Evolutionary conservation across 2,113 vertebrate genomes (phyloP).

Genomic region (Phycodurus eques): DNA sequence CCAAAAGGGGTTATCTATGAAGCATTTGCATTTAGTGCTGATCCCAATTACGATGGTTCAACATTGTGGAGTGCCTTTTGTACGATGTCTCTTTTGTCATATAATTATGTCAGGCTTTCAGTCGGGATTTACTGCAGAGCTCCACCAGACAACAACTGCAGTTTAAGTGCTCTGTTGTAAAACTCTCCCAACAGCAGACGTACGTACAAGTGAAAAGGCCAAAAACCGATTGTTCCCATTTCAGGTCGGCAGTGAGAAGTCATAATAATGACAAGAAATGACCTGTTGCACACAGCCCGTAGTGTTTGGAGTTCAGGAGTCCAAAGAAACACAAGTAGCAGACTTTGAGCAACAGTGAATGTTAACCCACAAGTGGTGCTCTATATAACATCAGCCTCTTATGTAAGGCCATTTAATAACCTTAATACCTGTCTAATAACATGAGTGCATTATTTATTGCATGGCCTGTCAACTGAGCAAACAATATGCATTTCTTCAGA

Average conservation of each 20-base stretch:
- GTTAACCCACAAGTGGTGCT: conserved; percentile 10
- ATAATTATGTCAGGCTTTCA: neutral
- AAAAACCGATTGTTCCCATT: neutral
- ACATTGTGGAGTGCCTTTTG: neutral
- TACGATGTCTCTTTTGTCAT: neutral
- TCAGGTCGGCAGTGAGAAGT: no score
- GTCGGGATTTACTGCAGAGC: neutral
- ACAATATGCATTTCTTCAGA: neutral
- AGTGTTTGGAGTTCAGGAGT: conserved; percentile 10
- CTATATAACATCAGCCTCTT: conserved; percentile 29
- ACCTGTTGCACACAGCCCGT: neutral
- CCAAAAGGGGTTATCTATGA: neutral
- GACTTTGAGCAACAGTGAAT: conserved; percentile 35
- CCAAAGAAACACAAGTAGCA: conserved; percentile 17
- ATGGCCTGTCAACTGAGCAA: neutral
- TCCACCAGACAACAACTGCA: neutral
- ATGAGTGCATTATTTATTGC: neutral
- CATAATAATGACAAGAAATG: neutral
- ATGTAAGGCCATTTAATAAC: conserved; percentile 23
- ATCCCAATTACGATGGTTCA: neutral
- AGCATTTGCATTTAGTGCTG: neutral
- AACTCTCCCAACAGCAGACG: neutral
- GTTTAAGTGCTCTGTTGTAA: neutral
- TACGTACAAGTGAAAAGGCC: neutral
- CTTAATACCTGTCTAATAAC: conserved; percentile 5